phyloP scores from a whole-genome alignment of 2,888 invertebrate species.

The Peribatodes rhomboidaria region DNA sequence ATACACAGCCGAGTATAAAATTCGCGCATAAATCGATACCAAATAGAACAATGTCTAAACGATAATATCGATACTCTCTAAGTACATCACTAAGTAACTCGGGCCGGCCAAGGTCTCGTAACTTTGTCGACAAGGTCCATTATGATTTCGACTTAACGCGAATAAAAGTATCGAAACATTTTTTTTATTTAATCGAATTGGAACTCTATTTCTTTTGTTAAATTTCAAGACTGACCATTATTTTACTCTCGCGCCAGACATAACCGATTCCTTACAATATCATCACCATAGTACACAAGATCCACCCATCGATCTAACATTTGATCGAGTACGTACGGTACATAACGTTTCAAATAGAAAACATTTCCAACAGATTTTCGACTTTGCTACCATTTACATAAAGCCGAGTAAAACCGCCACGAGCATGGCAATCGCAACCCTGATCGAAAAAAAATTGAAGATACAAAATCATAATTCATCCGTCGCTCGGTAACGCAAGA shows the following conservation, averaged over 20 bases:
- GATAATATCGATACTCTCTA: constrained; percentile 12
- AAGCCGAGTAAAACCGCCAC: background rate
- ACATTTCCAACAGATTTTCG: constrained; percentile 19
- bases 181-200: constrained; percentile 15
- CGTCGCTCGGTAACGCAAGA: background rate
- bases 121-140: background rate
- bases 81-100: constrained; percentile 27
- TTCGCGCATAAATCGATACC: constrained; percentile 18
- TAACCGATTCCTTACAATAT: constrained; percentile 12
- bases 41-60: constrained; percentile 5
- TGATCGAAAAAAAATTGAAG: background rate
- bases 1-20: constrained; percentile 37
- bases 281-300: background rate
- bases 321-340: background rate
- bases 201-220: background rate
- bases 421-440: background rate
- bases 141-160: constrained; percentile 18
- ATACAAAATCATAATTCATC: background rate
- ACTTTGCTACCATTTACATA: background rate
- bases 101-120: constrained; percentile 21
- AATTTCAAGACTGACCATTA: constrained; percentile 3
- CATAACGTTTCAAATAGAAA: constrained; percentile 27
- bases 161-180: constrained; percentile 28
- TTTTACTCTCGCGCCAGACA: constrained; percentile 4
- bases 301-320: constrained; percentile 2